A percentile compares a stretch with the other conserved stretches of the same genome.
These are phyloP conservation scores for Graphium colonna DNA, from an alignment of 2,888 invertebrate genomes.

Conservation along the genomic window DNA sequence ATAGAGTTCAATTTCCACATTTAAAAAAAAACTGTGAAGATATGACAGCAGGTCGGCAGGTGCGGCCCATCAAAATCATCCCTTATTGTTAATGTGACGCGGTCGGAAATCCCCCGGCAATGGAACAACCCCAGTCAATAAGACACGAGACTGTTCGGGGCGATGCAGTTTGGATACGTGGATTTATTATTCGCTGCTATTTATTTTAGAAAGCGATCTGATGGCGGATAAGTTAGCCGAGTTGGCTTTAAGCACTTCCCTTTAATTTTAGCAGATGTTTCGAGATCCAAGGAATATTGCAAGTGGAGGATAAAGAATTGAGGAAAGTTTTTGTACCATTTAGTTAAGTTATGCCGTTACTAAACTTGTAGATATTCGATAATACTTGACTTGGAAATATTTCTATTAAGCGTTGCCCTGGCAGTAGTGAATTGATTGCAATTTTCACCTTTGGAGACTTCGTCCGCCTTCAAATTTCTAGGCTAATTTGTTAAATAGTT, in stretches of 20 bases:
- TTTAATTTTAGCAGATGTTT: conserved; percentile 13
- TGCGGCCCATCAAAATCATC: conserved; percentile 12
- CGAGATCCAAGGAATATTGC: conserved; percentile 9
- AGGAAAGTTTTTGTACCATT: background rate
- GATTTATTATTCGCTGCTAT: conserved; percentile 29
- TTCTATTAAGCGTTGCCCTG: too few species aligned
- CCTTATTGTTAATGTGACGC: conserved; percentile 11
- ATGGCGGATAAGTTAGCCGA: conserved; percentile 18
- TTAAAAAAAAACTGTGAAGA: conserved; percentile 28
- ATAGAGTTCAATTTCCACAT: conserved; percentile 48
- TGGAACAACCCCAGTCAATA: conserved; percentile 32
- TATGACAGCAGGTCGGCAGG: conserved; percentile 23
- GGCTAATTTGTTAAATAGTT: too few species aligned
- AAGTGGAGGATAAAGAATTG: background rate
- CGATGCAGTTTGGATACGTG: conserved; percentile 46
- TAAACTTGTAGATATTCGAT: too few species aligned
- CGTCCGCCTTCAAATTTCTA: too few species aligned
- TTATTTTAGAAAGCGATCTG: conserved; percentile 14
- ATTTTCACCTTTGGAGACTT: too few species aligned
- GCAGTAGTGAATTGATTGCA: too few species aligned
- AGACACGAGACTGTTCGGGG: conserved; percentile 55
- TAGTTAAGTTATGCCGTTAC: background rate
- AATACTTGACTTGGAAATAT: too few species aligned
- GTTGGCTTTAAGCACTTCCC: conserved; percentile 18
- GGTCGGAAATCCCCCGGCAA: conserved; percentile 10